Base-by-base conservation (phyloP, 1,140 invertebrate species). In the Limonius californicus region DNA sequence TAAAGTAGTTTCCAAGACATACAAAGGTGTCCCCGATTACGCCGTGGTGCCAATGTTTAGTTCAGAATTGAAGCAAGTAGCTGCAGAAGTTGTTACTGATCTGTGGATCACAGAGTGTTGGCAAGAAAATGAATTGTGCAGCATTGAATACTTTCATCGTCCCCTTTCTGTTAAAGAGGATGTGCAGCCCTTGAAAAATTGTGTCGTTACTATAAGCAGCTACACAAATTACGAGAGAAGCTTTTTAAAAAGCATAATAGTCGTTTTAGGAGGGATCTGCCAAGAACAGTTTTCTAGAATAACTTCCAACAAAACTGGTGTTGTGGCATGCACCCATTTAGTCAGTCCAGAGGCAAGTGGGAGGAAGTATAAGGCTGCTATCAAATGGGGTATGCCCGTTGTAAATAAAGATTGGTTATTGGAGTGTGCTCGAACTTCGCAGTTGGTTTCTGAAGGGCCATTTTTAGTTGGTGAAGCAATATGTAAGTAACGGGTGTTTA, bases 331-430 rank as follows among this genome's bases (percentile, higher is more conserved):
- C 6, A 94, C 91, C 0, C 92, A 94, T 77, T 80, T 97, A 0
- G 77, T 95, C 18, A 91, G 90, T 61, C 85, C 86, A 7, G 77
- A 77, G 0, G 76, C 90, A 0, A 79, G 79, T 61, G 92, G 93
- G 0, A 85, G 86, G 53, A 97, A 97, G 74, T 95, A 93, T 76
- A 75, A 77, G 30, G 93, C 90, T 7, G 90, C 93, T 0, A 74
- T 90, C 0, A 91, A 91, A 72, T 97, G 93, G 94, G 83, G 83
- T 14, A 72, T 92, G 54, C 91, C 84, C 0, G 89, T 88, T 18
- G 85, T 95, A 1, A 85, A 72, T 0, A 84, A 86, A 18, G 76
- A 86, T 12, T 97, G 94, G 94, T 71, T 97, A 20, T 72, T 89
- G 32, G 78, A 82, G 18, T 94, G 91, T 77, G 85, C 85, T 6